Base-by-base conservation (phyloP, 1,140 invertebrate species). In the Caenorhabditis inopinata region DNA sequence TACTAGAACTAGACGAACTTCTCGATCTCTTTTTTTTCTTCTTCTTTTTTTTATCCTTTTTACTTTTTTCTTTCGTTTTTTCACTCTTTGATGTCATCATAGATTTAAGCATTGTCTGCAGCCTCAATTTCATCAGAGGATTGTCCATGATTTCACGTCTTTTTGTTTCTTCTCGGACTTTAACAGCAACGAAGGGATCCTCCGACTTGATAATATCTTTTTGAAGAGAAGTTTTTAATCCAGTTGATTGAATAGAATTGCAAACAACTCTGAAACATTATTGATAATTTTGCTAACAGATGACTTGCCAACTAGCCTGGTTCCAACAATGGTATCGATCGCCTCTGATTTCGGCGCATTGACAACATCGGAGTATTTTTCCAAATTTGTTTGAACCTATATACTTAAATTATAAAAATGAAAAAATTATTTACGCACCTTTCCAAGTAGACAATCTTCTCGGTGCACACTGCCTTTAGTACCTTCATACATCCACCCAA, bases 401-500 rank as follows among this genome's bases (percentile, higher is more conserved):
- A 23, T 16, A 42, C 47, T 42, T 47, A n/a, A 47, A 47, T 12
- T 62, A 47, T 42, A 18, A 62, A 16, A 78, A 25, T 21, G n/a
- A 79, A 73, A 16, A 48, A 47, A 0, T n/a, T 68, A 12, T 25
- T 7, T 38, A 80, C 79, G n/a, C 27, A 21, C 14, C 32, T 81
- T 81, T 76, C 80, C 80, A 29, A 81, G 75, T 11, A 81, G n/a
- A 42, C 78, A 81, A 27, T 81, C 80, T 48, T 83, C 82, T 29
- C 82, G 51, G 27, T 83, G 74, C 5, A 78, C 80, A 29, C 74
- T 76, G 25, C 82, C 51, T 46, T 83, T 83, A 18, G 79, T 76
- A 1, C 82, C 82, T 47, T 83, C 62, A 51, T 83, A 83, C 82
- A 83, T 83, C 82, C 82, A 83, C 35, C 76, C 76, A 12, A 83